These are phyloP conservation scores for Rhorus exstirpatorius DNA, from an alignment of 2,888 invertebrate species.

Conservation along the genomic window DNA sequence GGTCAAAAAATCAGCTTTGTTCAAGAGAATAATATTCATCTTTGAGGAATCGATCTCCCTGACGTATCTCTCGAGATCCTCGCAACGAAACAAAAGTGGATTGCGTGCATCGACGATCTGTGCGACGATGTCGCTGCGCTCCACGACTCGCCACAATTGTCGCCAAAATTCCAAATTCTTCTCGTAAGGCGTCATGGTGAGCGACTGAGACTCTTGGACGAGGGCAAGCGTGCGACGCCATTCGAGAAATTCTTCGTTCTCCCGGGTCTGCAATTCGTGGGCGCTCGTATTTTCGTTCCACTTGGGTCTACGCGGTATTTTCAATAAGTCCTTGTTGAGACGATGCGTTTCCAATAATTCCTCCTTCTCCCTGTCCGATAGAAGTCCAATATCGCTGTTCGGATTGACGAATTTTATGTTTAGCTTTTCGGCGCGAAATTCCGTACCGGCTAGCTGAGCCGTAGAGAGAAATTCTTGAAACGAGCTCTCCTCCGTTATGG, in stretches of 20 bases:
- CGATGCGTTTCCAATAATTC: slow-evolving; percentile 87
- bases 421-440: slow-evolving; percentile 96
- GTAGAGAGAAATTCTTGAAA: slow-evolving; percentile 98
- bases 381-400: slow-evolving; percentile 88
- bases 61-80: slow-evolving; percentile 96
- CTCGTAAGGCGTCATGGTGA: slow-evolving; percentile 98
- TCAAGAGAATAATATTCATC: slow-evolving; percentile 94
- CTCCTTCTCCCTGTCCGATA: slow-evolving; percentile 88
- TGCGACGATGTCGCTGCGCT: slow-evolving; percentile 96
- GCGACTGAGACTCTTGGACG: slow-evolving; percentile 92
- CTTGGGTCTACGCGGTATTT: slow-evolving; percentile 95
- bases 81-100: slow-evolving; percentile 96
- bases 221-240: slow-evolving; percentile 95
- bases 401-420: slow-evolving; percentile 93
- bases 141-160: slow-evolving; percentile 99
- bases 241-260: slow-evolving; percentile 94
- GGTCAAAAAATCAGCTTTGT: slow-evolving; percentile 97
- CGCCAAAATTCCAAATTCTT: slow-evolving; percentile 99
- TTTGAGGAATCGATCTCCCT: slow-evolving; percentile 91
- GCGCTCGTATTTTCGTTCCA: slow-evolving; percentile 93
- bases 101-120: slow-evolving; percentile 99
- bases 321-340: slow-evolving; percentile 89
- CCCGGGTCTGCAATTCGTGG: slow-evolving; percentile 92
- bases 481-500: slow-evolving; percentile 98
- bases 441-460: slow-evolving; percentile 97